phyloP scores from a whole-genome alignment of 2,797 vertebrate genomes.

The Morus bassanus region DNA sequence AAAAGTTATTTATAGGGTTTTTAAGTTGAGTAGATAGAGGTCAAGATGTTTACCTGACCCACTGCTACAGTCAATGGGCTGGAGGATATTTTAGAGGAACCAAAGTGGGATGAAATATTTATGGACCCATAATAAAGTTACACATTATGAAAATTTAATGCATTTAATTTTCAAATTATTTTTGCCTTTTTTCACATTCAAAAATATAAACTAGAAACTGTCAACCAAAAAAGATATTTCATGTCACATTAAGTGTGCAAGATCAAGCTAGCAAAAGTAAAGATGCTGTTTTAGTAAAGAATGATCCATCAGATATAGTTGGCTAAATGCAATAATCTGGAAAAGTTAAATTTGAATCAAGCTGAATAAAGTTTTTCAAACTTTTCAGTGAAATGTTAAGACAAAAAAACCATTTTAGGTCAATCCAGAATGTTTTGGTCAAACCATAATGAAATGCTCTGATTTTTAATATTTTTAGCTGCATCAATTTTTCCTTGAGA shows the following conservation, averaged over 20 bases:
- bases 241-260: background rate
- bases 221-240: background rate
- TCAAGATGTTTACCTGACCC: conserved; percentile 46
- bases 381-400: background rate
- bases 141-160: conserved; percentile 14
- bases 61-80: conserved; percentile 8
- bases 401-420: background rate
- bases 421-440: background rate
- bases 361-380: background rate
- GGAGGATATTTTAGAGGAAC: conserved; percentile 24
- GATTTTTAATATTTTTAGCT: background rate
- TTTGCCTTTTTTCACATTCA: background rate
- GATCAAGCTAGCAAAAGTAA: background rate
- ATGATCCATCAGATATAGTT: background rate
- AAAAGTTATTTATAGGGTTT: conserved; percentile 43
- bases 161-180: background rate
- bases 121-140: background rate
- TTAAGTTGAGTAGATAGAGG: conserved; percentile 32
- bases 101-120: conserved; percentile 31
- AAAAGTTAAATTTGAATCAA: background rate
- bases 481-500: background rate
- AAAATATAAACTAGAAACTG: background rate
- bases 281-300: background rate
- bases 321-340: background rate
- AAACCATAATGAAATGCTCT: background rate